Evolutionary conservation across 2,888 invertebrate species (phyloP).

Genomic region (Synergus japonicus): DNA sequence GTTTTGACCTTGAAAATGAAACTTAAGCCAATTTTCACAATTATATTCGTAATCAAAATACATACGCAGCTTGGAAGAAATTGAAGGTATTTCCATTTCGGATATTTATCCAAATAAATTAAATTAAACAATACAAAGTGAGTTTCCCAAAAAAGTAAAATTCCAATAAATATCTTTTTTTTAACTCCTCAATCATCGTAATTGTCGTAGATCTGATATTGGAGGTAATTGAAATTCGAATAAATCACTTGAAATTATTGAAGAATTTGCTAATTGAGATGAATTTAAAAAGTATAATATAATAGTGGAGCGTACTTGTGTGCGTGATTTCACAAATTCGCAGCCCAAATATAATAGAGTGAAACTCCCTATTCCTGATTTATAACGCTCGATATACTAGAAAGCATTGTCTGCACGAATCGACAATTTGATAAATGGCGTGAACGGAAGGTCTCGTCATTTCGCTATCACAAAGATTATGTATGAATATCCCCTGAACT

Average conservation of each 20-base stretch:
- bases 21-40: no score
- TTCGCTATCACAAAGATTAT: slow-evolving; percentile 19
- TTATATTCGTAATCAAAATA: no score
- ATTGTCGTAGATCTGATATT: neutral
- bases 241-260: neutral
- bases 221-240: neutral
- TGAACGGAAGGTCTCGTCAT: slow-evolving; percentile 12
- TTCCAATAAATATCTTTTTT: neutral
- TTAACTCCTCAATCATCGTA: neutral
- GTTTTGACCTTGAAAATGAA: no score
- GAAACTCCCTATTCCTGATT: neutral
- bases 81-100: no score
- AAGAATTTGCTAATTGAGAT: neutral
- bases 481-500: slow-evolving; percentile 50
- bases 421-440: slow-evolving; percentile 3
- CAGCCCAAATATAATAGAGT: neutral
- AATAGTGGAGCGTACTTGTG: neutral
- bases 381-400: neutral
- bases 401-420: neutral
- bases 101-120: no score
- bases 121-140: neutral
- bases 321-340: neutral
- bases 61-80: no score
- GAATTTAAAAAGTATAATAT: neutral
- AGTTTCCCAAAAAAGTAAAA: neutral